Evolutionary conservation across 2,113 vertebrate genomes (phyloP).

Genomic region (Nycticebus coucang): DNA sequence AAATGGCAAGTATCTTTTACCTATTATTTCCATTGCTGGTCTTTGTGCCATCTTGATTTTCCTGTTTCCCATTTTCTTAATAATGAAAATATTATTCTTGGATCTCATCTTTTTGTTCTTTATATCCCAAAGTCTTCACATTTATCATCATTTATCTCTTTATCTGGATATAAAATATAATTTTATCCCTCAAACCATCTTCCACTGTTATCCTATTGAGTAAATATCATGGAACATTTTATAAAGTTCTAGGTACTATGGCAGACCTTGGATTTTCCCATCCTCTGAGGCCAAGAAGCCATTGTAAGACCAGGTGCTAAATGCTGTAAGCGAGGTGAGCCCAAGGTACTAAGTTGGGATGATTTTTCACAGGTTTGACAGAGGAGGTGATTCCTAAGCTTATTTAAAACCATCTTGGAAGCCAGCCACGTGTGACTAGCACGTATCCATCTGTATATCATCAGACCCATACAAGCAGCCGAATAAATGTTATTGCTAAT

Average conservation of each 20-base stretch:
- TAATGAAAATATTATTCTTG: background rate
- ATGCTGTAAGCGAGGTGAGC: background rate
- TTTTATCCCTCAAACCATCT: background rate
- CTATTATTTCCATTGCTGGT: background rate
- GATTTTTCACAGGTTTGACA: background rate
- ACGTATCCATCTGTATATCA: background rate
- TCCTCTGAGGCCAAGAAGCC: background rate
- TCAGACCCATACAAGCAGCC: background rate
- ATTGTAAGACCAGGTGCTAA: background rate
- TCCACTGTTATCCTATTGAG: background rate
- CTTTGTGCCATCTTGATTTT: background rate
- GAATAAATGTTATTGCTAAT: background rate
- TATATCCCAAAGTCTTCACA: background rate
- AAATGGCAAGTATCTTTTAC: background rate
- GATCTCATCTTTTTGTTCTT: background rate
- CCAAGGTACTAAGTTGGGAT: background rate
- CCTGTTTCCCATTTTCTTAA: background rate
- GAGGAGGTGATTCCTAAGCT: background rate
- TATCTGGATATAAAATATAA: background rate
- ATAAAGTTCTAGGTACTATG: background rate
- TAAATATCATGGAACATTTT: background rate
- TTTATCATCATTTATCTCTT: background rate
- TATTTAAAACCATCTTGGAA: background rate
- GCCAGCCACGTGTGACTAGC: background rate
- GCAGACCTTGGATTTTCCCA: background rate